Base-by-base conservation (phyloP, 2,888 invertebrate species). In the Pristionchus exspectatus region DNA sequence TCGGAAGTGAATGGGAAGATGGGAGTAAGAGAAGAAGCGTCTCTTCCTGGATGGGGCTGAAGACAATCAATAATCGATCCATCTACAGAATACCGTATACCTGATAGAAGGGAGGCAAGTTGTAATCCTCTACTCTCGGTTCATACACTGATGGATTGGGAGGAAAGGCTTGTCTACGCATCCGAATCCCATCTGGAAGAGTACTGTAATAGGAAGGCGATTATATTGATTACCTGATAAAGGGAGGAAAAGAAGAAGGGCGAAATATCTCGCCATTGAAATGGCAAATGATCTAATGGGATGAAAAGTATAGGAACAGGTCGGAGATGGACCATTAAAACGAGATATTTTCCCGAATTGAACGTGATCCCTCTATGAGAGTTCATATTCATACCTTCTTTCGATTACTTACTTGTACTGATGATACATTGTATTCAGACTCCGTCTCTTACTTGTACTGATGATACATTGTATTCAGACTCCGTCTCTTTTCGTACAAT, bases 31-130 rank as follows among this genome's bases (percentile, higher is more conserved):
- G 92, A 92, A 16, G 93, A 93, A 21, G 94, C 93, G 90, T 93
- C 93, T n/a, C 94, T 87, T 9, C 94, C 94, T 2, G 94, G 93
- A 88, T 92, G 92, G 12, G 94, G 93, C 93, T 94, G 89, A 89
- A 93, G 89, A 18, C 12, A 30, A 66, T n/a, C 27, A 5, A 44
- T 50, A 7, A 27, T 86, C 18, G 84, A 54, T 88, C 30, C 24
- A 77, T 38, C 27, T n/a, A 50, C 0, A 56, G 30, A 38, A 44
- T 63, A 87, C 38, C 56, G 69, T n/a, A 63, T 33, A 66, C 93
- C 91, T 93, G 93, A 90, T 93, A 94, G 85, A 93, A 93, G 18
- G 94, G 94, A 38, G 94, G 94, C 16, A 94, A 90, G 81, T 94
- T 94, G 88, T 94, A 94, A 72, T 94, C 94, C 84, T 93, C 93